Evolutionary conservation across 2,888 invertebrate genomes (phyloP).

Genomic region (Morpho achilles): DNA sequence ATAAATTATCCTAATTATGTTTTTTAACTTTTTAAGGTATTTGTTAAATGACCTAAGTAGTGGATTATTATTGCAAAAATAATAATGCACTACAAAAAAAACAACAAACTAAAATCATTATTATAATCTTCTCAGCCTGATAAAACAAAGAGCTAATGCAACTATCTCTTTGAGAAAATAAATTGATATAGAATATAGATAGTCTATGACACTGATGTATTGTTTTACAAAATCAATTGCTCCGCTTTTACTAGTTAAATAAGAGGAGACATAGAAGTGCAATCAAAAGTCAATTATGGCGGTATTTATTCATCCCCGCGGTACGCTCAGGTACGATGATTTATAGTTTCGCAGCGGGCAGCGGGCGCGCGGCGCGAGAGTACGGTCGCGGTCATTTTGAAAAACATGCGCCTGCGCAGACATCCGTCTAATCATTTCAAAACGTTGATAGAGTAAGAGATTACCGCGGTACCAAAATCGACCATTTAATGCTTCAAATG

Average conservation of each 20-base stretch:
- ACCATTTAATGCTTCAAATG: no score
- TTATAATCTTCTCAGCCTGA: no score
- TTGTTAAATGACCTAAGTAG: background rate
- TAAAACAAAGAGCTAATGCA: background rate
- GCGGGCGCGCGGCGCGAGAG: slow-evolving; percentile 62
- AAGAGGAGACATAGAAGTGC: slow-evolving; percentile 59
- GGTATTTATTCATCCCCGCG: slow-evolving; percentile 66
- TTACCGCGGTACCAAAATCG: no score
- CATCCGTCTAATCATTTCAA: slow-evolving; percentile 9
- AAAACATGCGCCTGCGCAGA: slow-evolving; percentile 36
- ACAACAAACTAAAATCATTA: background rate
- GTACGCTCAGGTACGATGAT: slow-evolving; percentile 52
- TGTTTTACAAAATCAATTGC: slow-evolving; percentile 47
- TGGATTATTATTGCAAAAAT: no score
- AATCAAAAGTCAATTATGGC: slow-evolving; percentile 76
- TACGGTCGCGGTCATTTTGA: slow-evolving; percentile 69
- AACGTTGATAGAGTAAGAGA: background rate
- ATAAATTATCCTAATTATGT: no score
- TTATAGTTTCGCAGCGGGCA: slow-evolving; percentile 77
- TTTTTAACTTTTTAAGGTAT: no score
- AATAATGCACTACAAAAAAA: no score
- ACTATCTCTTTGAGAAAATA: slow-evolving; percentile 6
- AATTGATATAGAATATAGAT: slow-evolving; percentile 16
- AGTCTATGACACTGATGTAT: slow-evolving; percentile 31
- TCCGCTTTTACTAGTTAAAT: slow-evolving; percentile 51